phyloP scores from a whole-genome alignment of 2,113 vertebrate species.

The Stegostoma tigrinum region DNA sequence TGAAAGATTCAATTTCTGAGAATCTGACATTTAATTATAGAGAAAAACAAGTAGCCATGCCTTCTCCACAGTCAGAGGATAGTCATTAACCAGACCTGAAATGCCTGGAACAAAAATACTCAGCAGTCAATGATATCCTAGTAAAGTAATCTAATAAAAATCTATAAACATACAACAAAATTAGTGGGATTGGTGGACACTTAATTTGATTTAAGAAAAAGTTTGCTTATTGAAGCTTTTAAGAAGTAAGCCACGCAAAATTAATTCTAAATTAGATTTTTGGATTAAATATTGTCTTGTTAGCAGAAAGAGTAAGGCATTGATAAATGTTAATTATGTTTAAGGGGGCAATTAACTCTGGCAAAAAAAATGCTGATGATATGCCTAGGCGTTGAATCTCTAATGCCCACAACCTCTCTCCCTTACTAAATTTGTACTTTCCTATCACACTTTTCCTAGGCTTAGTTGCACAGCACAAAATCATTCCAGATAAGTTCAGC shows the following conservation, averaged over 20 bases:
- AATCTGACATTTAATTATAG: neutral
- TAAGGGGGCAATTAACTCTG: neutral
- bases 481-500: neutral
- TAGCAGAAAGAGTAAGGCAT: neutral
- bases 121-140: neutral
- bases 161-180: neutral
- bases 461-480: neutral
- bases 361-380: neutral
- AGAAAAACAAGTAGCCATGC: neutral
- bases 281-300: neutral
- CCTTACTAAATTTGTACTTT: neutral
- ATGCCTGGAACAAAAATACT: neutral
- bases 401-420: neutral
- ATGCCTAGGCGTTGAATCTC: neutral
- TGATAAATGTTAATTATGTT: neutral
- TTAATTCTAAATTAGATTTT: neutral
- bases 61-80: neutral
- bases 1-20: neutral
- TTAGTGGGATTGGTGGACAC: neutral
- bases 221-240: neutral
- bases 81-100: neutral
- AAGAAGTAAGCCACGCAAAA: neutral
- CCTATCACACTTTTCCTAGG: neutral
- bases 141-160: neutral
- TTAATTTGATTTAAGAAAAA: neutral